Evolutionary conservation across 1,140 invertebrate species (phyloP).

Genomic region (Hestina assimilis): DNA sequence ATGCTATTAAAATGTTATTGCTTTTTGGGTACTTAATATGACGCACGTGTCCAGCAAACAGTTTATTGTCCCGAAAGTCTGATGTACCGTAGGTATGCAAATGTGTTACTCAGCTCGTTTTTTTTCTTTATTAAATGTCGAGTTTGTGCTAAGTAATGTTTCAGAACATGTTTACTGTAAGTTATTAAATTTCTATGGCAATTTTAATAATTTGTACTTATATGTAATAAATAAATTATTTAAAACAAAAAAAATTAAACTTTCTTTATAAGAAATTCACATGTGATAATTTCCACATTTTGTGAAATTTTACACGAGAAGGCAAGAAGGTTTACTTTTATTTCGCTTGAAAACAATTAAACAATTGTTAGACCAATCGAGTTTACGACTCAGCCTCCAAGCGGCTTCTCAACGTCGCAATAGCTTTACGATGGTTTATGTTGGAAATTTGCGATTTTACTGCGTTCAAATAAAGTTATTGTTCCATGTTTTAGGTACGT

Average conservation of each 20-base stretch:
- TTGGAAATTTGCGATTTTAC: constrained; percentile 52
- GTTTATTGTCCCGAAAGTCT: no score
- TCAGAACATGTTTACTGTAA: no score
- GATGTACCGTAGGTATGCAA: no score
- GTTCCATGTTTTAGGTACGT: neutral
- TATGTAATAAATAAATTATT: no score
- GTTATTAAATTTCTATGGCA: no score
- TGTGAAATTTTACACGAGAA: neutral
- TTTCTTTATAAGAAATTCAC: no score
- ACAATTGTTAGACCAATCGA: constrained; percentile 60
- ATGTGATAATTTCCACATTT: neutral
- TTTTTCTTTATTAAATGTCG: no score
- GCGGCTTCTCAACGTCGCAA: constrained; percentile 55
- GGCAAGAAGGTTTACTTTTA: constrained; percentile 30
- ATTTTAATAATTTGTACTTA: no score
- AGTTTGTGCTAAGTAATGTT: no score
- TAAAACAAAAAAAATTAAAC: no score
- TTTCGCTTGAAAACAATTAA: constrained; percentile 53
- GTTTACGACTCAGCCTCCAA: constrained; percentile 55
- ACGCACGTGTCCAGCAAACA: constrained; percentile 7
- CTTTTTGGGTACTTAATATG: constrained; percentile 21
- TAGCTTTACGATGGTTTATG: constrained; percentile 55
- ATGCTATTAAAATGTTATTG: constrained; percentile 29
- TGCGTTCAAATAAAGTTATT: constrained; percentile 25
- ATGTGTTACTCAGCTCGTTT: no score